Evolutionary conservation across 2,888 invertebrate species (phyloP), one percentile per base, ranked within the genome.

Genomic region (Drosophila anceps): DNA sequence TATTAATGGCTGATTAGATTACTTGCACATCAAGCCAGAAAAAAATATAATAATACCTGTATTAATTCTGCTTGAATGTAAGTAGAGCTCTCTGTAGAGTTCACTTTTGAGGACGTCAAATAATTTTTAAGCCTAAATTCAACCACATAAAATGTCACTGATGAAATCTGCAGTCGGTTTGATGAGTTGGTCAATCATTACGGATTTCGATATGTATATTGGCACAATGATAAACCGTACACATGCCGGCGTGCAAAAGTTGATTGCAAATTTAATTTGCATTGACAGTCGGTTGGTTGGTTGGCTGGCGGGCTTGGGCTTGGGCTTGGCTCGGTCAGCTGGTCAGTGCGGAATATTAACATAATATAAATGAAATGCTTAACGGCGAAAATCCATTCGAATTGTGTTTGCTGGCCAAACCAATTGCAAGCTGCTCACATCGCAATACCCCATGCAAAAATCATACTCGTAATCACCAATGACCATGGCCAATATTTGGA

Each of bases 361-460:
- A 84, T 84, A 82, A 88, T 88, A 69, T 73, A 82, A 84, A 83
- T 84, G 73, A 73, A 81, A 81, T 79, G 66, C 64, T 71, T 57
- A 81, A 79, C 39, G 46, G 39, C 46, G 41, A 46, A 80, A 80
- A 72, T 78, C 63, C 70, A 64, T 84, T 65, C 50, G 41, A 61
- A 79, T 82, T 79, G 69, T 79, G 76, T 79, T 87, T 87, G 84
- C 82, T 43, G 63, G 31, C 57, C 64, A 44, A 61, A 55, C 55
- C 64, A 79, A 84, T 72, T 76, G 73, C 73, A 68, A 67, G 64
- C 61, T 48, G 72, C 59, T 18, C 46, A 44, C 57, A 61, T 53
- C 54, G 50, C 44, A 64, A 66, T 64, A 20, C 50, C 43, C 64
- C 48, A 64, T 64, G 46, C 69, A 39, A 48, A 57, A 77, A 77